Base-by-base conservation (phyloP, 2,797 vertebrate genomes). In the Sus cebifrons region DNA sequence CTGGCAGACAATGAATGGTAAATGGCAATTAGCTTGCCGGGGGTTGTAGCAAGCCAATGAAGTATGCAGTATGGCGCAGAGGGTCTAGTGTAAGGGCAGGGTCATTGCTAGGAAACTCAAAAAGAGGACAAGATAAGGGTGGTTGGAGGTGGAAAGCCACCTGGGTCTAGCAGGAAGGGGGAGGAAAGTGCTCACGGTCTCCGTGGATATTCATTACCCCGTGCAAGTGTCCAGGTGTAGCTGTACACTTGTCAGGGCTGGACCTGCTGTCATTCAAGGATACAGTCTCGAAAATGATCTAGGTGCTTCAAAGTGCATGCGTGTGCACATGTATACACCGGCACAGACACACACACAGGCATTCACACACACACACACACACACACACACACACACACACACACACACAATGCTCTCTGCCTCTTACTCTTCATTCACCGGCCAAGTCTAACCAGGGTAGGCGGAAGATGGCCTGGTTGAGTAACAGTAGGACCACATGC, bases 21-120 rank as follows among this genome's bases (percentile, higher is more conserved):
- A 98, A 97, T 92, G 77, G 96, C 97, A 97, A 96, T 98, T 97
- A 97, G 93, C 91, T 95, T 56, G 77, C 95, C 71, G 67, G 75
- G 27, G 87, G 90, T 94, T 70, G 54, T 88, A 95, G 91, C 71
- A 87, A 96, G 91, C 74, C 93, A 96, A 49, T 40, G 90, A 95
- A 89, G 93, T 94, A 60, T 70, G 71, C 85, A 79, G 87, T 25
- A 58, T 36, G 36, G 93, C 84, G 86, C 18, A 13, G 74, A 95
- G 81, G 82, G 78, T 91, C 95, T 96, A 89, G 85, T 65, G 44
- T 85, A 97, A 94, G 81, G 93, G 73, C 81, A 95, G 95, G 89
- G 89, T 94, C 93, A 92, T 89, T 89, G 79, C 89, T 73, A 83
- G 85, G 90, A 71, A 92, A 88, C 88, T 65, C 73, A 83, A 89